Evolutionary conservation across 1,140 invertebrate genomes (phyloP).

Genomic region (Lepidurus apus): DNA sequence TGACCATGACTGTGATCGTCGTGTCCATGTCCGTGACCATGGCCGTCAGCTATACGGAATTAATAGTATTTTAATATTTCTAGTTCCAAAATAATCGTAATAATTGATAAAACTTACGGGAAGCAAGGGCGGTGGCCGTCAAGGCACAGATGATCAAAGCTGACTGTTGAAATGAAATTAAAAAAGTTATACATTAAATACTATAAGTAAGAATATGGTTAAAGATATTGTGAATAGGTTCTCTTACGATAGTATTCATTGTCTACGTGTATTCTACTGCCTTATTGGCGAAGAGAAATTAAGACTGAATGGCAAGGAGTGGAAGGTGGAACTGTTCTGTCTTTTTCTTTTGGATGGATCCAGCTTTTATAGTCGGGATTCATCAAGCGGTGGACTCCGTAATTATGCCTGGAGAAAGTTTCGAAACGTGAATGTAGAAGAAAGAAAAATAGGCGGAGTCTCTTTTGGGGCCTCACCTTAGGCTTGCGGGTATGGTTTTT

Average conservation of each 20-base stretch:
- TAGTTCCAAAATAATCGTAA: neutral
- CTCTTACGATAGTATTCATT: neutral
- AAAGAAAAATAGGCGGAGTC: neutral
- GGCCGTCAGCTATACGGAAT: neutral
- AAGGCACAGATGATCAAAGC: neutral
- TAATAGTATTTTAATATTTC: neutral
- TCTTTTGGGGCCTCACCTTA: too few relatives aligned
- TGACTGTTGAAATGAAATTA: neutral
- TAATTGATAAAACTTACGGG: neutral
- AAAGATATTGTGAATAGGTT: neutral
- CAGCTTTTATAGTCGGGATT: neutral
- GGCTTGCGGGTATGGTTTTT: too few relatives aligned
- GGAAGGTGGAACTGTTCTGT: conserved; percentile 1
- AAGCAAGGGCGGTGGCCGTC: neutral
- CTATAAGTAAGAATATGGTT: neutral
- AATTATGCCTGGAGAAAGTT: neutral
- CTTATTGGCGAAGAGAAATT: neutral
- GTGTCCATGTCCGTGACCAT: neutral
- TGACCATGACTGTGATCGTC: neutral
- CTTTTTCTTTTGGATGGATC: neutral
- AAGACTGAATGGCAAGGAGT: neutral
- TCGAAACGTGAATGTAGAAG: neutral
- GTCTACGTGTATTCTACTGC: neutral
- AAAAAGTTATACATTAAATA: too few relatives aligned
- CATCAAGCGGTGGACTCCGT: neutral